A percentile compares a stretch with the other conserved stretches of the same genome.
Evolutionary conservation across 1,140 invertebrate genomes (phyloP).

Genomic region (Drosophila nikananu): DNA sequence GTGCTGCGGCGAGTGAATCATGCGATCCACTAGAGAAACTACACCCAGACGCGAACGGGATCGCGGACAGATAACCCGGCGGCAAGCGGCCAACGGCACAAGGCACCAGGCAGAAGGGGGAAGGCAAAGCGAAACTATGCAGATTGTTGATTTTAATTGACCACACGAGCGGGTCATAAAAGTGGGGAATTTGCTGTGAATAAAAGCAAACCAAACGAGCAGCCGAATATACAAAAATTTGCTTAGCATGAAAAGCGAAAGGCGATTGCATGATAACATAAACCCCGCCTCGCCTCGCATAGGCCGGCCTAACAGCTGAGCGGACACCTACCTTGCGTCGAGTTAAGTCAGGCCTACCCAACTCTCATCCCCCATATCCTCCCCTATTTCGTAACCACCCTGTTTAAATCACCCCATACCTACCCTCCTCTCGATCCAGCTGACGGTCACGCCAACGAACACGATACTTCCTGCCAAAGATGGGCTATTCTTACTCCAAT

Average conservation of each 20-base stretch:
- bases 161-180: slow-evolving; percentile 76
- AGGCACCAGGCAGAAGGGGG: neutral
- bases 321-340: neutral
- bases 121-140: slow-evolving; percentile 37
- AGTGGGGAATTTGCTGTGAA: slow-evolving; percentile 65
- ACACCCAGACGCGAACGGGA: neutral
- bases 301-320: slow-evolving; percentile 2
- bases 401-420: neutral
- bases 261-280: slow-evolving; percentile 64
- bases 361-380: neutral
- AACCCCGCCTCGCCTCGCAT: neutral
- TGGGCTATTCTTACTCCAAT: neutral
- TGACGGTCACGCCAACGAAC: slow-evolving; percentile 17
- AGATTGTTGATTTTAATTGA: slow-evolving; percentile 70
- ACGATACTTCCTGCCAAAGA: slow-evolving; percentile 14
- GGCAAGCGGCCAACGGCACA: neutral
- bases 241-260: slow-evolving; percentile 51
- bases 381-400: neutral
- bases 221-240: slow-evolving; percentile 17
- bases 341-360: neutral
- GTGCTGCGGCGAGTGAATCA: slow-evolving; percentile 54
- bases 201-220: slow-evolving; percentile 46
- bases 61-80: slow-evolving; percentile 8
- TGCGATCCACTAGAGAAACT: slow-evolving; percentile 45
- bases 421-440: neutral